Evolutionary conservation across 2,113 vertebrate species (phyloP), one percentile per base, ranked within the genome.

Genomic region (Aldabrachelys gigantea): DNA sequence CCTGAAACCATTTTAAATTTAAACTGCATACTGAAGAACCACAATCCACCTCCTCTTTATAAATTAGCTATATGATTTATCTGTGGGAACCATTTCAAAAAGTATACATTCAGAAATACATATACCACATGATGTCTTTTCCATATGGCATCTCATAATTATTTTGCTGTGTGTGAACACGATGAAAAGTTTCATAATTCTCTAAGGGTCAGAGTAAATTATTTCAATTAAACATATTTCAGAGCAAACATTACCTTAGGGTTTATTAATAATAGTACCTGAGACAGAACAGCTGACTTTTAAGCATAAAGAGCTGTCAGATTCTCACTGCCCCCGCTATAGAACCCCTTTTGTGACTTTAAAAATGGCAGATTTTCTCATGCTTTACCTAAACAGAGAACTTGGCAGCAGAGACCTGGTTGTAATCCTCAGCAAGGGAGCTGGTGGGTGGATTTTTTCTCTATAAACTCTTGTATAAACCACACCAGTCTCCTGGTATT

Each of bases 221-320:
- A 99, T 98, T 99, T 98, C 98, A 98, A 98, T 98, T 98, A 98
- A 98, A 98, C 97, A 97, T 98, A 98, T 98, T 98, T 98, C 98
- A 98, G 98, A 98, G 98, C 98, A 98, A 98, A 98, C 98, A 98
- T 97, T 98, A 98, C 98, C 98, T 98, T 98, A 98, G 99, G 98
- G 98, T 98, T 98, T 97, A 98, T 99, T 99, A 99, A 99, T 99
- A 99, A 99, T 98, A 98, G 98, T 99, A 99, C 99, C 99, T 99
- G 99, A 99, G 98, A 99, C 98, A 99, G 98, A 99, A 99, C 99
- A 99, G 99, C 99, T 99, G 99, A 98, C 98, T 99, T 98, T 98
- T 98, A 98, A 98, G 98, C 97, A 97, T 98, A 8, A 92, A 99
- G 99, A 98, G 98, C 98, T 99, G 98, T 98, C 98, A 97, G 94